These are phyloP conservation scores for Lasioglossum leucozonium DNA, from an alignment of 2,888 invertebrate species.

Conservation along the genomic window DNA sequence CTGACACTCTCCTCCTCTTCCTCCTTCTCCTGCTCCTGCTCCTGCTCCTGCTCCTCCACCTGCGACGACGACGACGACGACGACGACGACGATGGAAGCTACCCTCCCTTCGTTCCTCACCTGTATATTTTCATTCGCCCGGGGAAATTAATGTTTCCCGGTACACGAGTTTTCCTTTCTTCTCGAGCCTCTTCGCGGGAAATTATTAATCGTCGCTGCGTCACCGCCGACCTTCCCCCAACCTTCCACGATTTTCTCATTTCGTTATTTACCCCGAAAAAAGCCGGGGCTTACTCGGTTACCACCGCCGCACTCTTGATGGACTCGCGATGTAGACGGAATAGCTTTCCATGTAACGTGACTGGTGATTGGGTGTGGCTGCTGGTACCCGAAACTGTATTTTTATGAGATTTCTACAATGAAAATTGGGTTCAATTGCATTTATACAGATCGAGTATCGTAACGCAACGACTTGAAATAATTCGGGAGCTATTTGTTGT, in stretches of 20 bases:
- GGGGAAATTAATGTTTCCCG: slow-evolving; percentile 40
- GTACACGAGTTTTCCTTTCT: slow-evolving; percentile 30
- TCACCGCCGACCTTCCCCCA: background rate
- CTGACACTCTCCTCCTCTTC: no score
- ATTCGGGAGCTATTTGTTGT: no score
- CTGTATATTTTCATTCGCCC: slow-evolving; percentile 54
- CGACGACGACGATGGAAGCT: background rate
- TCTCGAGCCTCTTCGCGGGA: background rate
- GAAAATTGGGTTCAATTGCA: no score
- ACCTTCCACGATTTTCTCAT: background rate
- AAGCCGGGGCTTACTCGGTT: background rate
- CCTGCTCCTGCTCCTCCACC: background rate
- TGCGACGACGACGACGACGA: no score
- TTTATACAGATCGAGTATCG: no score
- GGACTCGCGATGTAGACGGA: background rate
- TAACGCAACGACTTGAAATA: no score
- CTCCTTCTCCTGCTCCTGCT: background rate
- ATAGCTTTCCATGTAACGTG: background rate
- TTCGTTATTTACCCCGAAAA: slow-evolving; percentile 1
- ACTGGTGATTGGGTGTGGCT: background rate
- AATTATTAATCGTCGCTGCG: slow-evolving; percentile 46
- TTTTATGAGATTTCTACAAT: no score
- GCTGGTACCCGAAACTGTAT: background rate
- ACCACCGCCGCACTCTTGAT: background rate
- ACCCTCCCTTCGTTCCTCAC: slow-evolving; percentile 15